phyloP scores from a whole-genome alignment of 2,113 vertebrate genomes.

The Hippocampus barbouri region DNA sequence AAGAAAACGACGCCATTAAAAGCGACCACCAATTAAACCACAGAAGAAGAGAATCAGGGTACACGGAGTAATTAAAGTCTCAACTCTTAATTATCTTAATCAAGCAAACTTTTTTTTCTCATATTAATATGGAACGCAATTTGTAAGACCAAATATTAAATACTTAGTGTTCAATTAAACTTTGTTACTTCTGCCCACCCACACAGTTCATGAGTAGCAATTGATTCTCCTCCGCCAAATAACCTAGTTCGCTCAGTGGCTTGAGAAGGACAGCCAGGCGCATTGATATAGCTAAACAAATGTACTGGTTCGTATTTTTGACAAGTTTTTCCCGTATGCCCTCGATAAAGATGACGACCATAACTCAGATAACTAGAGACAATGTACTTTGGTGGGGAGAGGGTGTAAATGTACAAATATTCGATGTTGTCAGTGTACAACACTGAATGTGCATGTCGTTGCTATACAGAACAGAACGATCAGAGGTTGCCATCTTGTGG shows the following conservation, averaged over 20 bases:
- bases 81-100: background rate
- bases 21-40: background rate
- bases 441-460: background rate
- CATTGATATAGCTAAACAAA: conserved; percentile 15
- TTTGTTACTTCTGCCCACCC: background rate
- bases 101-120: background rate
- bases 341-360: background rate
- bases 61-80: background rate
- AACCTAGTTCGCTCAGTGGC: conserved; percentile 23
- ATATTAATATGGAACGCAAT: background rate
- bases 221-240: conserved; percentile 6
- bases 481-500: conserved; percentile 1
- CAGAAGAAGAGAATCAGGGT: background rate
- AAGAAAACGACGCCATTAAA: background rate
- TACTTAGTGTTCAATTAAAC: background rate
- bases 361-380: background rate
- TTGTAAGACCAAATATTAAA: background rate
- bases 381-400: no score
- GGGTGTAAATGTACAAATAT: background rate
- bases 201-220: background rate
- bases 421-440: background rate
- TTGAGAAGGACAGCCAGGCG: background rate
- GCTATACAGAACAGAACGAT: background rate
- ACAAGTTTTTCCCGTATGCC: background rate
- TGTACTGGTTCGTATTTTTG: background rate